Evolutionary conservation across 2,113 vertebrate species (phyloP), one percentile per base, ranked within the genome.

Genomic region (Paratilapia polleni): DNA sequence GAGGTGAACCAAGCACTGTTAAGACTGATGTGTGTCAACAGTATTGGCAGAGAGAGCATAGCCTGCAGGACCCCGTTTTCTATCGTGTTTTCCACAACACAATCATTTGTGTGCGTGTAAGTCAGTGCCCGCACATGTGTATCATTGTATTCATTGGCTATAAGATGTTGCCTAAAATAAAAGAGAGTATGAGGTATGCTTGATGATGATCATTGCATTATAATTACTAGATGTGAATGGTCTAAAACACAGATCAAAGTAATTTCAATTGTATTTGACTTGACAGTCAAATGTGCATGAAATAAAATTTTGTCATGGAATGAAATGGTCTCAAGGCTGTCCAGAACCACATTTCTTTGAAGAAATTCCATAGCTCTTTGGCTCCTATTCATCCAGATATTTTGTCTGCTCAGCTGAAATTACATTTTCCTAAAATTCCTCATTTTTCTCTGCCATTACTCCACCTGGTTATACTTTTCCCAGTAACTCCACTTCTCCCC

Each of bases 1-100:
- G 96, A 97, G 94, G 95, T 97, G 96, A 97, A 96, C 94, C 95
- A 94, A 96, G 95, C 96, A 94, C 95, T 96, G 95, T 80, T 94
- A 96, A 96, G 96, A 97, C 91, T 97, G 96, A 97, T 97, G 97
- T 97, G 94, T 97, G 96, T 97, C 96, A 97, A 94, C 94, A 92
- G 95, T 93, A 96, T 90, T 96, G 96, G 96, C 93, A 96, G 94
- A 95, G 92, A 93, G 94, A 93, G 96, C 96, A 93, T 96, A 94
- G 95, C 96, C 95, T 73, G 82, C 96, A 94, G 96, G 95, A 96
- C 95, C 97, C 96, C 94, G 95, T 97, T 97, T 97, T 97, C 96
- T 95, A 97, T 97, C 95, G 97, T 96, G 95, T 96, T 97, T 91
- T 80, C 19, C 22, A 77, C 58, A 85, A 56, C 66, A 90, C 66